Conservation (phyloP, 2,113 vertebrate species). For the Chlamydotis undulata region DNA sequence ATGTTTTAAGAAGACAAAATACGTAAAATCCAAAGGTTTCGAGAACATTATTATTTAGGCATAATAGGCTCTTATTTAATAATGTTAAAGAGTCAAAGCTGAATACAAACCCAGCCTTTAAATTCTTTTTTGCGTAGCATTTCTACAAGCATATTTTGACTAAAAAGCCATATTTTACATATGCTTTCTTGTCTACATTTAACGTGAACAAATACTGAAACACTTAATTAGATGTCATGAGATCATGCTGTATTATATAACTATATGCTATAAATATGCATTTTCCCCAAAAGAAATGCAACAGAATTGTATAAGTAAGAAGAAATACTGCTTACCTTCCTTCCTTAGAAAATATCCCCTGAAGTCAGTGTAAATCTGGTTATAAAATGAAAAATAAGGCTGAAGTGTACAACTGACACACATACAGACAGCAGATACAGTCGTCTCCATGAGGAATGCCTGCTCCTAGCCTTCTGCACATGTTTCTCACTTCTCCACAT, state of each 20-base stretch:
- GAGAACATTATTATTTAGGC: neutral
- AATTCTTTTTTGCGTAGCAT: neutral
- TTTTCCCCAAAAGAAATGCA: neutral
- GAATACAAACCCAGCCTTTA: neutral
- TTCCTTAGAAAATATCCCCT: neutral
- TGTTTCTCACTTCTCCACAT: neutral
- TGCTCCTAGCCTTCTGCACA: neutral
- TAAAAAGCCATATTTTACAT: neutral
- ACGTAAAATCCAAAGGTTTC: neutral
- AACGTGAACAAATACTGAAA: neutral
- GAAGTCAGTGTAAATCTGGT: neutral
- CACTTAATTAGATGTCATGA: neutral
- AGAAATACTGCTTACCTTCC: constrained; percentile 65
- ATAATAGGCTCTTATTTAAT: neutral
- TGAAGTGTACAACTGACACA: neutral
- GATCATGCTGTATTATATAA: neutral
- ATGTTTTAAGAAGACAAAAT: neutral
- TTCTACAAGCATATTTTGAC: neutral
- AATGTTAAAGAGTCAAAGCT: neutral
- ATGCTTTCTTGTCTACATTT: neutral
- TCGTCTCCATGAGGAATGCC: neutral
- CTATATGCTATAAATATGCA: neutral
- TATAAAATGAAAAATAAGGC: constrained; percentile 5
- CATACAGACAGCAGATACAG: neutral
- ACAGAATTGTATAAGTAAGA: neutral